These are phyloP conservation scores for Crotophaga sulcirostris DNA, from an alignment of 2,113 vertebrate species.

Conservation along the genomic window DNA sequence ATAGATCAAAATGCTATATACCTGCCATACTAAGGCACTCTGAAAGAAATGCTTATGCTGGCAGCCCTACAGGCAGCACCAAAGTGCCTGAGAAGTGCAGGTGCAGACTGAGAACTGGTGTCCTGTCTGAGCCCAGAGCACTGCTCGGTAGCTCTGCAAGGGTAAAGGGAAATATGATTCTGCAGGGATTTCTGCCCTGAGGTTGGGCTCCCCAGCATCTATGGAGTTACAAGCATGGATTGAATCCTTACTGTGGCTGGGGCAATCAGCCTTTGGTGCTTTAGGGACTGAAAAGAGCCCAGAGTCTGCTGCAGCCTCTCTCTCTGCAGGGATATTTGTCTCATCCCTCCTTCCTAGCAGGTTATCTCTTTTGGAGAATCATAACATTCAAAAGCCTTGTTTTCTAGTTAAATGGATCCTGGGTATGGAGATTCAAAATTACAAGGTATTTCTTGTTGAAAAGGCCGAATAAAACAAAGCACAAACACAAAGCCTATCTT, in stretches of 20 bases:
- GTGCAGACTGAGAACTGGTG: background rate
- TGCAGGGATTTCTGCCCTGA: background rate
- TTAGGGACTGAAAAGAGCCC: background rate
- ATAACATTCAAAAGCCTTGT: background rate
- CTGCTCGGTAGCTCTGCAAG: background rate
- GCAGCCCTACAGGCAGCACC: fast-evolving
- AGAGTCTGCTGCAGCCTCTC: background rate
- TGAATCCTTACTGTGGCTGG: background rate
- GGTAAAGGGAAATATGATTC: background rate
- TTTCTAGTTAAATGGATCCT: background rate
- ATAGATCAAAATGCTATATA: background rate
- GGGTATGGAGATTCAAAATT: background rate
- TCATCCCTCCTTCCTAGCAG: background rate
- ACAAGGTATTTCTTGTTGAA: background rate
- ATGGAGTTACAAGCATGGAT: background rate
- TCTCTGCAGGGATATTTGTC: background rate
- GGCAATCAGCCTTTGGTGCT: background rate
- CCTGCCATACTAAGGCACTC: background rate
- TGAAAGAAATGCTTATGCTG: background rate
- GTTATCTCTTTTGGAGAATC: background rate
- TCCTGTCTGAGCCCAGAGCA: background rate
- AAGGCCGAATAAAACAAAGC: background rate
- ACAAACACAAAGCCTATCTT: background rate
- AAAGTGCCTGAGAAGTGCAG: background rate
- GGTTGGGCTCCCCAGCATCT: background rate